Evolutionary conservation across 1,140 invertebrate species (phyloP).

Genomic region (Andricus grossulariae): DNA sequence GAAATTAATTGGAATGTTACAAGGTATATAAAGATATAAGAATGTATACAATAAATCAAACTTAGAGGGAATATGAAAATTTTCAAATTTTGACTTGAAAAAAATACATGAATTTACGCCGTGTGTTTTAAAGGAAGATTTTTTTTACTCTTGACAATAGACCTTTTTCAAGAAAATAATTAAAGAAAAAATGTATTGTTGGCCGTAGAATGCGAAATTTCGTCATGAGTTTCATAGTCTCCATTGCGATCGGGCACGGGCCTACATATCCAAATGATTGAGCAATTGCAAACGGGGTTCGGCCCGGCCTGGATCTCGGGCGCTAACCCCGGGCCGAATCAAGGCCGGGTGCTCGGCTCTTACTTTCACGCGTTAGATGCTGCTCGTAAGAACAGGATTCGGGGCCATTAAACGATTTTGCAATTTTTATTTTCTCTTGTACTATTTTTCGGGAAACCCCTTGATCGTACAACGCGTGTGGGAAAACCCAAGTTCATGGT

Average conservation of each 20-base stretch:
- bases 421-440: not conserved
- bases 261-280: slow-evolving; percentile 56
- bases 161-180: no score
- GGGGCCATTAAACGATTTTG: not conserved
- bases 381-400: slow-evolving; percentile 6
- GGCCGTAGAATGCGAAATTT: slow-evolving; percentile 45
- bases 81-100: no score
- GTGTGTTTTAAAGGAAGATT: no score
- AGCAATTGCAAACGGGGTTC: slow-evolving; percentile 58
- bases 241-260: slow-evolving; percentile 45
- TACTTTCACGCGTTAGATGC: slow-evolving; percentile 64
- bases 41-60: not conserved
- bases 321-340: slow-evolving; percentile 68
- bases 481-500: slow-evolving; percentile 2
- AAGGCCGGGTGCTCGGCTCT: slow-evolving; percentile 64
- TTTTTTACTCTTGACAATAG: no score
- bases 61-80: no score
- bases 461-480: not conserved
- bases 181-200: not conserved
- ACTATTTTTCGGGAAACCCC: no score
- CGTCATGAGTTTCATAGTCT: slow-evolving; percentile 44
- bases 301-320: slow-evolving; percentile 66
- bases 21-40: not conserved
- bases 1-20: not conserved
- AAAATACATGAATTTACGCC: no score